Evolutionary conservation across 2,797 vertebrate species (phyloP).

Genomic region (Eurystomus glaucurus): DNA sequence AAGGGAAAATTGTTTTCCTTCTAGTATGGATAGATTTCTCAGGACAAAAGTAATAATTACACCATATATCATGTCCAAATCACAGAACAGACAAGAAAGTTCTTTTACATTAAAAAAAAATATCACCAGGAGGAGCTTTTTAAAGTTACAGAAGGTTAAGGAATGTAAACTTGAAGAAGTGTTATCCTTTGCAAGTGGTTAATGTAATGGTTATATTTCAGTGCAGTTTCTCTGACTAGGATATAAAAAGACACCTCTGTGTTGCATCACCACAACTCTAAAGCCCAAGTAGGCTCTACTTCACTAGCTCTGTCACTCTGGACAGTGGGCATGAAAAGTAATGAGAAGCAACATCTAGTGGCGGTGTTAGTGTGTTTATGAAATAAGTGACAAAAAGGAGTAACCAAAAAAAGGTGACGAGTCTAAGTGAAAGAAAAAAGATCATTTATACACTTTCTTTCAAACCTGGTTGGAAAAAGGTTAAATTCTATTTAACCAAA

Average conservation of each 20-base stretch:
- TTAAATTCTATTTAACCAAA: background rate
- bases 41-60: background rate
- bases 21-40: background rate
- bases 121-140: background rate
- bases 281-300: background rate
- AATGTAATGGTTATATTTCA: background rate
- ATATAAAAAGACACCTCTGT: background rate
- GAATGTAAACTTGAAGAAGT: background rate
- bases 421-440: background rate
- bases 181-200: background rate
- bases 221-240: background rate
- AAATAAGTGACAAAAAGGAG: background rate
- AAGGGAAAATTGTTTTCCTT: background rate
- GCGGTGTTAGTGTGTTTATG: rapidly evolving
- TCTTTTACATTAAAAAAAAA: background rate
- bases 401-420: background rate
- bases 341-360: rapidly evolving
- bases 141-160: background rate
- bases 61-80: background rate
- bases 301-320: background rate
- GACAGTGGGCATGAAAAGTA: background rate
- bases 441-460: background rate
- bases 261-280: background rate
- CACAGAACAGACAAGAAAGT: background rate
- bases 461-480: background rate